Evolutionary conservation across 2,797 vertebrate genomes (phyloP).

Genomic region (Rhabdophis nuchalis): DNA sequence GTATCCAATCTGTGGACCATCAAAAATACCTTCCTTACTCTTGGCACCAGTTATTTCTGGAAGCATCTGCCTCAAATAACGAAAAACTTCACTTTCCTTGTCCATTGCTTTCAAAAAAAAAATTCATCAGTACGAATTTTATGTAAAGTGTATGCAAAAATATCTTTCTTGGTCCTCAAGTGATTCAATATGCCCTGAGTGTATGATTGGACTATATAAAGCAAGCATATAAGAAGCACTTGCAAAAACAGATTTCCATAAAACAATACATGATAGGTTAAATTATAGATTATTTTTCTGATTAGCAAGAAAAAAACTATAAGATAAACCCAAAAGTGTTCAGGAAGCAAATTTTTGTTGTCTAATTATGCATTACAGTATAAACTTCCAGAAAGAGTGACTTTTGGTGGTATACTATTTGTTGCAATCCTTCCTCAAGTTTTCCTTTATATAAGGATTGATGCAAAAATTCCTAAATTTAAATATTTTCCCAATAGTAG

Average conservation of each 20-base stretch:
- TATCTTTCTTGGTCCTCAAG: neutral
- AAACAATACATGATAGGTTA: neutral
- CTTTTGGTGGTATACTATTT: neutral
- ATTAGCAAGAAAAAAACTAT: too few relatives aligned
- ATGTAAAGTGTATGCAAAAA: neutral
- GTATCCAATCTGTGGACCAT: neutral
- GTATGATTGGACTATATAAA: neutral
- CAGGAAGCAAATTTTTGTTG: neutral
- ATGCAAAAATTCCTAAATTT: neutral
- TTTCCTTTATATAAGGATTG: neutral
- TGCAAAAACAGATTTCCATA: neutral
- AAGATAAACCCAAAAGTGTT: neutral
- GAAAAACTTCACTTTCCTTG: neutral
- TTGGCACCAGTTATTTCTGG: neutral
- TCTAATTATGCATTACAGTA: neutral
- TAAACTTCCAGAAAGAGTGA: neutral
- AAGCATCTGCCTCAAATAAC: neutral
- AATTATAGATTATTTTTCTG: neutral
- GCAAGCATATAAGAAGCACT: neutral
- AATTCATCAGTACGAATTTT: neutral
- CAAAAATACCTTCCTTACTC: neutral
- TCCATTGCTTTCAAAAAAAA: neutral
- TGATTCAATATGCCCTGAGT: neutral
- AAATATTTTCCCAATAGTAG: neutral
- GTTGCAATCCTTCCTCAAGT: neutral